These are phyloP conservation scores for Typhlichthys subterraneus DNA, from an alignment of 2,797 vertebrate genomes.

Conservation along the genomic window DNA sequence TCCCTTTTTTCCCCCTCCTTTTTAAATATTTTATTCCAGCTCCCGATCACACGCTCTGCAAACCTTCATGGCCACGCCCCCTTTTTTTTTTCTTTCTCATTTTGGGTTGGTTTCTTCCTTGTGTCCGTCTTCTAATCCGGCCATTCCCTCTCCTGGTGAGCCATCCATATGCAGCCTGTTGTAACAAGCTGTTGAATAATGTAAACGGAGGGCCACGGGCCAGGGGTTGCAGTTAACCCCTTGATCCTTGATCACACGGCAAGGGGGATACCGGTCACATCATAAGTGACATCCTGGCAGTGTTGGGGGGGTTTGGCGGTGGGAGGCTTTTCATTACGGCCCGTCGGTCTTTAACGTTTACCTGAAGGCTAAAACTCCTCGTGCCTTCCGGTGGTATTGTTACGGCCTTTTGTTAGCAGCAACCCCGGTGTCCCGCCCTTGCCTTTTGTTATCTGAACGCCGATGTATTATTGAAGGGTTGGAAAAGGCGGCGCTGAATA, in stretches of 20 bases:
- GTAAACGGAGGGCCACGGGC: slow-evolving; percentile 66
- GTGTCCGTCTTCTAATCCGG: slow-evolving; percentile 61
- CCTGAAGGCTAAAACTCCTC: slow-evolving; percentile 49
- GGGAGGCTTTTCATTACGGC: slow-evolving; percentile 14
- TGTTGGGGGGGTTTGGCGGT: neutral
- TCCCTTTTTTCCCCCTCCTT: slow-evolving; percentile 28
- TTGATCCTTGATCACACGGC: slow-evolving; percentile 70
- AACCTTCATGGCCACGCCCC: slow-evolving; percentile 36
- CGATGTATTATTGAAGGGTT: slow-evolving; percentile 81
- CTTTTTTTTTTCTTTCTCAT: slow-evolving; percentile 44
- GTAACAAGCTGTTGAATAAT: slow-evolving; percentile 79
- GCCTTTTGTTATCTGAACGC: slow-evolving; percentile 72
- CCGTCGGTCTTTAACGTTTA: slow-evolving; percentile 27
- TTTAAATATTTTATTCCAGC: slow-evolving; percentile 1
- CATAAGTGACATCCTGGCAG: slow-evolving; percentile 57
- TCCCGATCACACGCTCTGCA: slow-evolving; percentile 22
- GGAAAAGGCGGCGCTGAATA: slow-evolving; percentile 75
- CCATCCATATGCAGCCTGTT: slow-evolving; percentile 69
- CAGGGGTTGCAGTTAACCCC: slow-evolving; percentile 73
- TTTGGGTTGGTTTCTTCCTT: slow-evolving; percentile 20
- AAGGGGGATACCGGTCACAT: slow-evolving; percentile 61
- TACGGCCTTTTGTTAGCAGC: slow-evolving; percentile 46
- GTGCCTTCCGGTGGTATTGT: slow-evolving; percentile 59
- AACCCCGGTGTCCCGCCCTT: slow-evolving; percentile 31
- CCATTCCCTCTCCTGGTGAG: slow-evolving; percentile 56